phyloP scores from a whole-genome alignment of 2,888 invertebrate species.

The Schrankia costaestrigalis region DNA sequence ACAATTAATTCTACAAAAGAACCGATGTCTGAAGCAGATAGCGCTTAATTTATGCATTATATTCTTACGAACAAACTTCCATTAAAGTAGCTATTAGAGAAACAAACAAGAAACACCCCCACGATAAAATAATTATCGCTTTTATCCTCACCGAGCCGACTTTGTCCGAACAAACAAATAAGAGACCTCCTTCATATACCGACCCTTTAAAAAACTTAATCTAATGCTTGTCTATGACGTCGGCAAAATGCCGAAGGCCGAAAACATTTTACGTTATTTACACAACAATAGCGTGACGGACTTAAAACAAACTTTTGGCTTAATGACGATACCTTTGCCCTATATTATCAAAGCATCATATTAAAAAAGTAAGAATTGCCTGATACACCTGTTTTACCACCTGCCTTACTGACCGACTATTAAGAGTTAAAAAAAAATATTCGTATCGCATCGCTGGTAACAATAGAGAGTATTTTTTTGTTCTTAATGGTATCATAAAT shows the following conservation, averaged over 20 bases:
- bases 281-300: constrained; percentile 67
- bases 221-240: constrained; percentile 68
- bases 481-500: constrained; percentile 33
- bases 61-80: constrained; percentile 56
- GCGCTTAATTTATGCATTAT: constrained; percentile 63
- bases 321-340: constrained; percentile 55
- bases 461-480: constrained; percentile 36
- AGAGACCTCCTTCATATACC: constrained; percentile 52
- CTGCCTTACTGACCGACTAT: constrained; percentile 63
- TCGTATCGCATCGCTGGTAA: constrained; percentile 45
- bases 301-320: constrained; percentile 70
- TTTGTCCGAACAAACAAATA: constrained; percentile 34
- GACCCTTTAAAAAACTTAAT: constrained; percentile 57
- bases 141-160: constrained; percentile 60
- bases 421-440: constrained; percentile 50
- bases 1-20: constrained; percentile 29
- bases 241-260: constrained; percentile 58
- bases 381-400: constrained; percentile 64
- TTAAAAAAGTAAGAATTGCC: constrained; percentile 49
- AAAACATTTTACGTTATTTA: constrained; percentile 51
- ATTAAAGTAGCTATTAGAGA: constrained; percentile 78
- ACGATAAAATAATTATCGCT: constrained; percentile 78
- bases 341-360: constrained; percentile 44
- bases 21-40: constrained; percentile 47
- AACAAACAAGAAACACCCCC: constrained; percentile 75